Evolutionary conservation across 2,888 invertebrate genomes (phyloP).

Genomic region (Augiades crinisus): DNA sequence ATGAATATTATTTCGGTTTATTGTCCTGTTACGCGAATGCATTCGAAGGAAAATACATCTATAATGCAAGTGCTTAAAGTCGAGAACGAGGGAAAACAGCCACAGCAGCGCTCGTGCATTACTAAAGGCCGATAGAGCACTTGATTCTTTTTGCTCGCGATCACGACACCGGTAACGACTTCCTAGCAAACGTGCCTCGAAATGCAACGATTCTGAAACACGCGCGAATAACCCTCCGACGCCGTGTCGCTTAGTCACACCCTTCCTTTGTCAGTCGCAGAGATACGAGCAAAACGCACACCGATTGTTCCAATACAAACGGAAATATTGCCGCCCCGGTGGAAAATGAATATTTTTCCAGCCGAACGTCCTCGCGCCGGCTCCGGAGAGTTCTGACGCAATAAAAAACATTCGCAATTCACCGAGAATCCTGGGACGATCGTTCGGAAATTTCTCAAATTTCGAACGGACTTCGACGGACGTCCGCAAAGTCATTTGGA

Average conservation of each 20-base stretch:
- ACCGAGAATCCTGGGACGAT: slow-evolving; percentile 29
- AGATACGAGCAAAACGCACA: slow-evolving; percentile 50
- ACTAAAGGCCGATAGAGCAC: slow-evolving; percentile 48
- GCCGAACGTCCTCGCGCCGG: slow-evolving; percentile 37
- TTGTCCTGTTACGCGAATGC: slow-evolving; percentile 30
- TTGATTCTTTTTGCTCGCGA: slow-evolving; percentile 52
- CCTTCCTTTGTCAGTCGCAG: slow-evolving; percentile 46
- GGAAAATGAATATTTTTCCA: slow-evolving; percentile 62
- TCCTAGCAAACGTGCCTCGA: slow-evolving; percentile 54
- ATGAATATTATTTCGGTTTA: slow-evolving; percentile 40
- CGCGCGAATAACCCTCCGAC: slow-evolving; percentile 47
- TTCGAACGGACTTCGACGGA: slow-evolving; percentile 38
- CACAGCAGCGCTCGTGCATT: slow-evolving; percentile 35
- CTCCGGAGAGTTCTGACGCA: slow-evolving; percentile 39
- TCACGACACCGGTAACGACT: slow-evolving; percentile 62
- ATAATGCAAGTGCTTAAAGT: slow-evolving; percentile 31
- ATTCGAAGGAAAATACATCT: slow-evolving; percentile 32
- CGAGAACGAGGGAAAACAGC: slow-evolving; percentile 36
- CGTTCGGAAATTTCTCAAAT: slow-evolving; percentile 34
- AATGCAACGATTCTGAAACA: slow-evolving; percentile 57
- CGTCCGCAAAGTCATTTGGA: slow-evolving; percentile 51
- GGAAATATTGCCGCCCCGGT: slow-evolving; percentile 56
- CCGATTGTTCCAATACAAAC: slow-evolving; percentile 65
- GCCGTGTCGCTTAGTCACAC: slow-evolving; percentile 41
- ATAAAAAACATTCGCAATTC: slow-evolving; percentile 39